These are phyloP conservation scores for Gadopsis bispinosus DNA, from an alignment of 2,797 vertebrate species.

Conservation along the genomic window DNA sequence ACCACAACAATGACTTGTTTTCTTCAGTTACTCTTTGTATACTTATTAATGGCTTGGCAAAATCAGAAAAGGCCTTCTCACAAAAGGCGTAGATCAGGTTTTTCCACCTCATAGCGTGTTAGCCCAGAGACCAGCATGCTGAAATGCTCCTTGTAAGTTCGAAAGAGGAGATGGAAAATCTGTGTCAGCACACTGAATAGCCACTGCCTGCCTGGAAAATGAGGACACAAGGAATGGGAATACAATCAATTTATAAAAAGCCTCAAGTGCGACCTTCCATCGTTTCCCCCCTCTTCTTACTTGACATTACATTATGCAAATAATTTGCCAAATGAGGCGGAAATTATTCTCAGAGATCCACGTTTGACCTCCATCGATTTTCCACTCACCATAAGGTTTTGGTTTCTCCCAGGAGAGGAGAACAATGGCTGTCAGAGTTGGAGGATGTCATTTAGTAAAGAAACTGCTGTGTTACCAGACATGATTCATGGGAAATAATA, in stretches of 20 bases:
- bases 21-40: slow-evolving; percentile 8
- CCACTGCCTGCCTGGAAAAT: slow-evolving; percentile 64
- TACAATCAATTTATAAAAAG: slow-evolving; percentile 69
- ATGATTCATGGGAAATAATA: slow-evolving; percentile 12
- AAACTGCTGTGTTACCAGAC: slow-evolving; percentile 20
- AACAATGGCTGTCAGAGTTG: slow-evolving; percentile 19
- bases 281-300: slow-evolving; percentile 17
- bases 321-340: slow-evolving; percentile 33
- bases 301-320: slow-evolving; percentile 45
- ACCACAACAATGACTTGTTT: slow-evolving; percentile 25
- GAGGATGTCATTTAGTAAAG: slow-evolving; percentile 20
- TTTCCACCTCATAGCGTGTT: slow-evolving; percentile 54
- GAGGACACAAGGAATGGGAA: slow-evolving; percentile 73
- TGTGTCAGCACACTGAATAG: slow-evolving; percentile 69
- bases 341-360: slow-evolving; percentile 5
- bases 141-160: slow-evolving; percentile 35
- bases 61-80: slow-evolving; percentile 9
- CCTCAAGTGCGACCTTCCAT: slow-evolving; percentile 57
- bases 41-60: slow-evolving; percentile 25
- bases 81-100: slow-evolving; percentile 31
- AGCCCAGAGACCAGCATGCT: slow-evolving; percentile 45
- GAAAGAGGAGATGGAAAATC: slow-evolving; percentile 68
- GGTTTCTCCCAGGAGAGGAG: slow-evolving; percentile 1
- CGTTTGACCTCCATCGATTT: slow-evolving; percentile 24
- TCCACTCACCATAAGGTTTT: slow-evolving; percentile 9